These are phyloP conservation scores for Acleris emargana DNA, from an alignment of 2,888 invertebrate genomes.

Conservation along the genomic window DNA sequence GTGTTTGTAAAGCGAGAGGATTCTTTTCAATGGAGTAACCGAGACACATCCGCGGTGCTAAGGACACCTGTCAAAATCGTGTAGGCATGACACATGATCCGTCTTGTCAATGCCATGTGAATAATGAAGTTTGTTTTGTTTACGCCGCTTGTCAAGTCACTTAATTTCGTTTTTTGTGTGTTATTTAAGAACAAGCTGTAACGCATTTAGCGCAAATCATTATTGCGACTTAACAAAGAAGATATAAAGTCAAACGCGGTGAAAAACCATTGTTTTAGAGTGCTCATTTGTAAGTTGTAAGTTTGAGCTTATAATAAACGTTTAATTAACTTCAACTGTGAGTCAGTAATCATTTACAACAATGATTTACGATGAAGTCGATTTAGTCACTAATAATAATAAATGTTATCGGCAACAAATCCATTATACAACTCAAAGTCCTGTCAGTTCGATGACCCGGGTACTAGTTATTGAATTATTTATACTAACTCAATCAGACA, in stretches of 20 bases:
- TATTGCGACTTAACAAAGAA: too few relatives aligned
- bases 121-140: constrained; percentile 26
- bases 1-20: constrained; percentile 31
- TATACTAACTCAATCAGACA: constrained; percentile 23
- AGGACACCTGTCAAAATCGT: constrained; percentile 36
- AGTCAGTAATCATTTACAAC: constrained; percentile 4
- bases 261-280: neutral
- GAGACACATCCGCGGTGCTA: constrained; percentile 26
- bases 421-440: constrained; percentile 36
- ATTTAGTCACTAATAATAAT: constrained; percentile 23
- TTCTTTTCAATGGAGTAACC: constrained; percentile 34
- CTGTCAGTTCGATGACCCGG: constrained; percentile 27
- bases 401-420: constrained; percentile 27
- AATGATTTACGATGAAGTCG: constrained; percentile 17
- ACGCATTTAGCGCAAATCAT: too few relatives aligned
- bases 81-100: constrained; percentile 32
- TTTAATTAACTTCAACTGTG: constrained; percentile 14
- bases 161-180: too few relatives aligned
- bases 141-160: constrained; percentile 2
- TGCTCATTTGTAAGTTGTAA: neutral
- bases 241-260: too few relatives aligned
- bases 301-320: constrained; percentile 8
- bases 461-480: constrained; percentile 26
- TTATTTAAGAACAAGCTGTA: too few relatives aligned
- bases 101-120: constrained; percentile 27